Evolutionary conservation across 1,140 invertebrate species (phyloP).

Genomic region (Teleopsis dalmanni): DNA sequence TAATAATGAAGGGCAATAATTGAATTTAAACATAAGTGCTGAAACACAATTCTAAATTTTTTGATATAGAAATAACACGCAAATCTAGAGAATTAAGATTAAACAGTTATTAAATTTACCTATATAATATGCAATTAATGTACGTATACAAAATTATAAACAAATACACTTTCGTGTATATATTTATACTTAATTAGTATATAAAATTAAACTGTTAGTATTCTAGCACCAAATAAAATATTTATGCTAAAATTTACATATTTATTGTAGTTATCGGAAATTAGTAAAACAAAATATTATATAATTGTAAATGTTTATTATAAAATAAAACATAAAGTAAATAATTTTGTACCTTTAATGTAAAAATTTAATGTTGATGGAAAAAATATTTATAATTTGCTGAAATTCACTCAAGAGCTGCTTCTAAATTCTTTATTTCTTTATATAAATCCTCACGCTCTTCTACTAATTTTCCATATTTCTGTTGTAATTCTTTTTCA

Average conservation of each 20-base stretch:
- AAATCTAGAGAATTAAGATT: not conserved
- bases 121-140: not conserved
- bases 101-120: not conserved
- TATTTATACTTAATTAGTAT: not conserved
- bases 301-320: slow-evolving; percentile 19
- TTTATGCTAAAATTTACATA: too few species aligned
- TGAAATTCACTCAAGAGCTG: not conserved
- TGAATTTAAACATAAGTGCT: slow-evolving; percentile 8
- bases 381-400: slow-evolving; percentile 1
- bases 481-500: slow-evolving; percentile 74
- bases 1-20: not conserved
- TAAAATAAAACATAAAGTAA: not conserved
- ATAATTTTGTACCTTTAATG: not conserved
- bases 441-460: slow-evolving; percentile 19
- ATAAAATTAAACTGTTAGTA: slow-evolving; percentile 33
- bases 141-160: too few species aligned
- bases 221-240: slow-evolving; percentile 42
- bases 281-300: slow-evolving; percentile 24
- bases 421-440: not conserved
- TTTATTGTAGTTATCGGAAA: slow-evolving; percentile 14
- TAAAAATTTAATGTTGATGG: not conserved
- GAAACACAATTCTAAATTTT: slow-evolving; percentile 9
- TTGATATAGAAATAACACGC: not conserved
- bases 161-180: not conserved
- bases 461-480: slow-evolving; percentile 31